phyloP scores from a whole-genome alignment of 2,797 vertebrate species.

The Enteromius treurensis region DNA sequence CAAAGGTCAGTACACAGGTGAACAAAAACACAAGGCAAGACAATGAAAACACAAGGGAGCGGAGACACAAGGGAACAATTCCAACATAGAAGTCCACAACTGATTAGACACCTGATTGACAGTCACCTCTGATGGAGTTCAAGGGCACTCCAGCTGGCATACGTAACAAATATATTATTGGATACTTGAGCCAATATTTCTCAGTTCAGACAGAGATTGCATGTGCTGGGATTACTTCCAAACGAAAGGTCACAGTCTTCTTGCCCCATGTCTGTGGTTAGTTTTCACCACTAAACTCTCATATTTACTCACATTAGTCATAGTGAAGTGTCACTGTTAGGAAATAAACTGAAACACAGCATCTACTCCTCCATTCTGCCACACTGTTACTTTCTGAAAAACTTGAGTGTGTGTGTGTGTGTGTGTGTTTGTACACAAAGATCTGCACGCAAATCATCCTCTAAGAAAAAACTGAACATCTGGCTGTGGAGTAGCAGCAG shows the following conservation, averaged over 20 bases:
- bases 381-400: too few relatives aligned
- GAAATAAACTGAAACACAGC: not conserved
- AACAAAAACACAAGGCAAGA: too few relatives aligned
- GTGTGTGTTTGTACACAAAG: not conserved
- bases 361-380: not conserved
- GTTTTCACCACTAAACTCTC: not conserved
- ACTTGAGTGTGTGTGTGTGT: too few relatives aligned
- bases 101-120: too few relatives aligned
- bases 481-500: not conserved
- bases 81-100: too few relatives aligned
- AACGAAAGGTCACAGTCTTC: constrained; percentile 8
- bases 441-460: not conserved
- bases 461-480: not conserved
- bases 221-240: constrained; percentile 61
- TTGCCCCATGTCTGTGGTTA: constrained; percentile 21
- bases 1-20: too few relatives aligned
- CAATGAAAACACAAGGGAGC: too few relatives aligned
- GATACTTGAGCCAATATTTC: constrained; percentile 16
- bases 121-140: too few relatives aligned
- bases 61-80: too few relatives aligned
- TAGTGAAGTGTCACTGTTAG: not conserved
- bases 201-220: constrained; percentile 55
- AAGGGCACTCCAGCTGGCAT: too few relatives aligned
- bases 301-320: not conserved
- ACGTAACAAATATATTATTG: constrained; percentile 5